These are phyloP conservation scores for Mystacornis crossleyi DNA, from an alignment of 2,113 vertebrate species.

Conservation along the genomic window DNA sequence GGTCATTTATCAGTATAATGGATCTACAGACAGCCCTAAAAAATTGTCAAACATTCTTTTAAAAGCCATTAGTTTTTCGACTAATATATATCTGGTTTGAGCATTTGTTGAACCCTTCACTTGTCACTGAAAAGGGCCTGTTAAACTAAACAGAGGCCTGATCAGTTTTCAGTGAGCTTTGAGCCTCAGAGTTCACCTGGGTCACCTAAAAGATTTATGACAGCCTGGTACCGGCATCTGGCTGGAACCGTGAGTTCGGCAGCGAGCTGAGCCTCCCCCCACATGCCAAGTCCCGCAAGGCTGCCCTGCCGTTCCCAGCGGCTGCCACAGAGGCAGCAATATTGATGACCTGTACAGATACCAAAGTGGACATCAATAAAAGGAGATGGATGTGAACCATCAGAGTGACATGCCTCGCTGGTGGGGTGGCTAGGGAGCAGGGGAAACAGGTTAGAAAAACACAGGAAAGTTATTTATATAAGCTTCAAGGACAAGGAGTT, in stretches of 20 bases:
- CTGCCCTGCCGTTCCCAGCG: slow-evolving; percentile 69
- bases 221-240: slow-evolving; percentile 69
- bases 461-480: slow-evolving; percentile 91
- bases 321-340: slow-evolving; percentile 79
- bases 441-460: slow-evolving; percentile 91
- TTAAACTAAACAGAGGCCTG: slow-evolving; percentile 83
- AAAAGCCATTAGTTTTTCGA: slow-evolving; percentile 86
- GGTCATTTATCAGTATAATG: slow-evolving; percentile 87
- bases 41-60: slow-evolving; percentile 90
- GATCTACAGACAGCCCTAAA: slow-evolving; percentile 84
- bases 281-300: slow-evolving; percentile 61
- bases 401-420: slow-evolving; percentile 81
- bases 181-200: slow-evolving; percentile 82
- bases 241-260: slow-evolving; percentile 72
- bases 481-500: slow-evolving; percentile 86
- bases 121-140: slow-evolving; percentile 77
- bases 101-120: slow-evolving; percentile 81
- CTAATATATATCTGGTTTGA: slow-evolving; percentile 82
- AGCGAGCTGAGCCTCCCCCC: slow-evolving; percentile 61
- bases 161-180: slow-evolving; percentile 82
- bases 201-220: slow-evolving; percentile 86
- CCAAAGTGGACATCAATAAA: slow-evolving; percentile 85
- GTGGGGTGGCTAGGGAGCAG: slow-evolving; percentile 65
- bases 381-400: slow-evolving; percentile 83
- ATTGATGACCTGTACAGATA: slow-evolving; percentile 84